Conservation (phyloP, 2,888 invertebrate genomes). For the Gastracanthus pulcherrimus region DNA sequence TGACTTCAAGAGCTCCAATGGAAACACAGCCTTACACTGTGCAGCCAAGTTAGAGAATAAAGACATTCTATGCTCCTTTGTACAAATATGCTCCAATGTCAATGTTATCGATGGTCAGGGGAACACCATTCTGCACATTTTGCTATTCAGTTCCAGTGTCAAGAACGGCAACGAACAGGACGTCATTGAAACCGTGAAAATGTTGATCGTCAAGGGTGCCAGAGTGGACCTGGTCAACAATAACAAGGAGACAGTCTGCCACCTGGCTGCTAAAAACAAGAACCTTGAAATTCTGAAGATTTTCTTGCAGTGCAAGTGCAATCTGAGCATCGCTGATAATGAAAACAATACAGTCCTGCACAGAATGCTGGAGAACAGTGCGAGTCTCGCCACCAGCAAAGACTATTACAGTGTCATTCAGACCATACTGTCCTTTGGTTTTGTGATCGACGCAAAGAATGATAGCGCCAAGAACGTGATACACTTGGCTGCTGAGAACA, state of each 20-base stretch:
- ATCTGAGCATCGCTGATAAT: not conserved
- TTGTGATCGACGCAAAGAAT: not conserved
- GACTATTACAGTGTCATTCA: not conserved
- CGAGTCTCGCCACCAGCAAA: not conserved
- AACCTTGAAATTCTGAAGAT: not conserved
- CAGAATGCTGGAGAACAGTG: not conserved
- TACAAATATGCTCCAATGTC: not conserved
- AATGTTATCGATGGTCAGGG: not conserved
- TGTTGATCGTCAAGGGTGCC: not conserved
- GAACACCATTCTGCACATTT: not conserved
- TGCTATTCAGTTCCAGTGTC: not conserved
- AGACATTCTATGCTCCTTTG: not conserved
- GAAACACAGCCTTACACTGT: not conserved
- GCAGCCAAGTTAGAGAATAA: not conserved
- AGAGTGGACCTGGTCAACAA: not conserved
- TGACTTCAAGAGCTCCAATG: not conserved
- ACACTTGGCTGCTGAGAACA: not conserved
- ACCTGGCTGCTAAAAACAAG: not conserved
- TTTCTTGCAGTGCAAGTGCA: not conserved
- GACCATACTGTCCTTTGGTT: not conserved
- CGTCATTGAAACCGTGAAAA: not conserved
- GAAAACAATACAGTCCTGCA: not conserved
- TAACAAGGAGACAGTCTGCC: not conserved
- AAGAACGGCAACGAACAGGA: not conserved
- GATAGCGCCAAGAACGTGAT: not conserved